A percentile compares a stretch with the other conserved stretches of the same genome.
These are phyloP conservation scores for Drosophila nigritarsus DNA, from an alignment of 2,888 invertebrate species.

Conservation along the genomic window DNA sequence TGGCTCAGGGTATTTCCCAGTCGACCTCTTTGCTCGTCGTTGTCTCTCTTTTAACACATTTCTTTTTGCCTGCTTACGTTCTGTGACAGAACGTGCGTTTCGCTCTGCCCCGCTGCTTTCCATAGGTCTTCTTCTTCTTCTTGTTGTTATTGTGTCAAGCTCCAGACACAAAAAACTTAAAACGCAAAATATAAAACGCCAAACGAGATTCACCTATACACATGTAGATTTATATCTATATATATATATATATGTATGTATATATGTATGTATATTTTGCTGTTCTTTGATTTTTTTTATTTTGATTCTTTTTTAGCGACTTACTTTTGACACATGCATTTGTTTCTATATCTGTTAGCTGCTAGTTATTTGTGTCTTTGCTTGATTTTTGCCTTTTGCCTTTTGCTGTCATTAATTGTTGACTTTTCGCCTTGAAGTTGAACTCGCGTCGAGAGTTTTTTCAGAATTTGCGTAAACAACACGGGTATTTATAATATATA, in stretches of 20 bases:
- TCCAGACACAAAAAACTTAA: conserved; percentile 56
- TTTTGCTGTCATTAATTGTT: conserved; percentile 32
- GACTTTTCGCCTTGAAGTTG: conserved; percentile 50
- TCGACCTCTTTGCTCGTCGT: neutral
- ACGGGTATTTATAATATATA: conserved; percentile 22
- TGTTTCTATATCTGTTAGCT: conserved; percentile 15
- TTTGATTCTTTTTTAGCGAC: conserved; percentile 38
- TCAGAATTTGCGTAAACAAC: conserved; percentile 68
- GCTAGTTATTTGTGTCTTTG: conserved; percentile 8
- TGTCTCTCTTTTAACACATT: conserved; percentile 43
- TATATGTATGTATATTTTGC: neutral
- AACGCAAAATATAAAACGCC: conserved; percentile 45
- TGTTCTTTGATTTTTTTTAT: conserved; percentile 10
- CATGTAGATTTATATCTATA: conserved; percentile 1
- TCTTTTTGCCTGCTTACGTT: conserved; percentile 21
- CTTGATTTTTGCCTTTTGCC: conserved; percentile 13
- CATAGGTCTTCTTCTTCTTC: conserved; percentile 48
- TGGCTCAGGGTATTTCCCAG: too few species aligned
- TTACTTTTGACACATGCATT: conserved; percentile 7
- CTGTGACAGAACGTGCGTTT: conserved; percentile 18
- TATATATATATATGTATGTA: neutral
- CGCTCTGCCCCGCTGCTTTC: conserved; percentile 15
- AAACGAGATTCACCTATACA: conserved; percentile 69
- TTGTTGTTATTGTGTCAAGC: conserved; percentile 61
- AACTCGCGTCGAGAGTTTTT: conserved; percentile 22